Evolutionary conservation across 2,113 vertebrate genomes (phyloP).

Genomic region (Protobothrops mucrosquamatus): DNA sequence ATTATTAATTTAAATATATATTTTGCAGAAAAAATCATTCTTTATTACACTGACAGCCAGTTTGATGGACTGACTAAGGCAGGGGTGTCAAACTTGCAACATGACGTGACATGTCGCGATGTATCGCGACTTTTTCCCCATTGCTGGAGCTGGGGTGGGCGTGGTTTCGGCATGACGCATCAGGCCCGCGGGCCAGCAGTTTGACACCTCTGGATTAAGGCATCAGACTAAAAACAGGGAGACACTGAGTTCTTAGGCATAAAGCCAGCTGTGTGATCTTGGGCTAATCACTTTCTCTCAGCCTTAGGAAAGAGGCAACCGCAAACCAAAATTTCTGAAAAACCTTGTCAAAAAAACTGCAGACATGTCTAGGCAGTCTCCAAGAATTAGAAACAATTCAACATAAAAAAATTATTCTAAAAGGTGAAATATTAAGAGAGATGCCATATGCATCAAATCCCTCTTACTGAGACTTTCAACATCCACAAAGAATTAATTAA

Average conservation of each 20-base stretch:
- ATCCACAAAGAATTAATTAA: not conserved
- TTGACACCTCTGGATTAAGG: not conserved
- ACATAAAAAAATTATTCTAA: not conserved
- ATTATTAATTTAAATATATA: not conserved
- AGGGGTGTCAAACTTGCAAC: too few relatives aligned
- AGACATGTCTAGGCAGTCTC: not conserved
- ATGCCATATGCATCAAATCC: not conserved
- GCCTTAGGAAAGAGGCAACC: not conserved
- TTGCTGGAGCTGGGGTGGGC: too few relatives aligned
- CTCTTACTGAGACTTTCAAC: not conserved
- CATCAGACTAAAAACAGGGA: not conserved
- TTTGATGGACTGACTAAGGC: not conserved
- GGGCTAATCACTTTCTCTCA: not conserved
- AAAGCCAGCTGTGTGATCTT: not conserved
- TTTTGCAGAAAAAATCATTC: not conserved
- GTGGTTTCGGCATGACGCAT: too few relatives aligned
- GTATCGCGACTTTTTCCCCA: too few relatives aligned
- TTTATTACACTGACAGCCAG: not conserved
- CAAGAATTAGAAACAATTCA: not conserved
- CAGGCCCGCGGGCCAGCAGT: too few relatives aligned
- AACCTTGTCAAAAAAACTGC: not conserved
- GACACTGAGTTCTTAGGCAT: not conserved
- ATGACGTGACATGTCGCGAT: too few relatives aligned
- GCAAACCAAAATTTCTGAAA: not conserved
- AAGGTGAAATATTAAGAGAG: not conserved